These are phyloP conservation scores for Ptilonorhynchus violaceus DNA, from an alignment of 2,113 vertebrate species.

Conservation along the genomic window DNA sequence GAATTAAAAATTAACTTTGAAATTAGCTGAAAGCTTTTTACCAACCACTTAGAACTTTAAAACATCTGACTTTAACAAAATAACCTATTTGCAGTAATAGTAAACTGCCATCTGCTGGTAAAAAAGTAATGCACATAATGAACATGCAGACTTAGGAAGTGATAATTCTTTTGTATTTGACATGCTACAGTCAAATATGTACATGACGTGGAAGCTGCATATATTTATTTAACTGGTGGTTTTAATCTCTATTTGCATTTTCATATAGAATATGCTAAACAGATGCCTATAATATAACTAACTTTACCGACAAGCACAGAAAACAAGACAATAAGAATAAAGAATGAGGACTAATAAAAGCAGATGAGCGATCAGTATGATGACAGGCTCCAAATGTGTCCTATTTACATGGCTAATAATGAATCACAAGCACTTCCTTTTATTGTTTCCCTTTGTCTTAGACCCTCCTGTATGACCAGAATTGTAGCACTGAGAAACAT, in stretches of 20 bases:
- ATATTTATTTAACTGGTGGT: constrained; percentile 32
- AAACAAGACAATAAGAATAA: constrained; percentile 58
- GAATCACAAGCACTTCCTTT: constrained; percentile 2
- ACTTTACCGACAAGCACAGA: not conserved
- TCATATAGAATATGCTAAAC: constrained; percentile 57
- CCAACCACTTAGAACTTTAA: not conserved
- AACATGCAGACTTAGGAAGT: not conserved
- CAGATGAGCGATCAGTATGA: constrained; percentile 34
- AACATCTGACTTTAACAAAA: not conserved
- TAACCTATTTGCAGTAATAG: constrained; percentile 51
- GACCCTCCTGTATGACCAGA: not conserved
- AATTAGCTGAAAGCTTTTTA: not conserved
- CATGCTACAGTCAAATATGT: not conserved
- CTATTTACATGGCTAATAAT: constrained; percentile 63
- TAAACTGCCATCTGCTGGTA: constrained; percentile 69
- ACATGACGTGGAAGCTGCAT: constrained; percentile 23
- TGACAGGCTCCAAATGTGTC: constrained; percentile 51
- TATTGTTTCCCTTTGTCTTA: not conserved
- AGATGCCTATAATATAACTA: constrained; percentile 55
- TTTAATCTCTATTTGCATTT: constrained; percentile 49
- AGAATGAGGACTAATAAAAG: constrained; percentile 57
- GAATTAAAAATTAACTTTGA: not conserved
- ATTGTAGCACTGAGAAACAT: not conserved
- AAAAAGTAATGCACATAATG: not conserved
- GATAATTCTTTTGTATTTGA: constrained; percentile 48